Evolutionary conservation across 2,797 vertebrate species (phyloP).

Genomic region (Pseudomugil gertrudae): DNA sequence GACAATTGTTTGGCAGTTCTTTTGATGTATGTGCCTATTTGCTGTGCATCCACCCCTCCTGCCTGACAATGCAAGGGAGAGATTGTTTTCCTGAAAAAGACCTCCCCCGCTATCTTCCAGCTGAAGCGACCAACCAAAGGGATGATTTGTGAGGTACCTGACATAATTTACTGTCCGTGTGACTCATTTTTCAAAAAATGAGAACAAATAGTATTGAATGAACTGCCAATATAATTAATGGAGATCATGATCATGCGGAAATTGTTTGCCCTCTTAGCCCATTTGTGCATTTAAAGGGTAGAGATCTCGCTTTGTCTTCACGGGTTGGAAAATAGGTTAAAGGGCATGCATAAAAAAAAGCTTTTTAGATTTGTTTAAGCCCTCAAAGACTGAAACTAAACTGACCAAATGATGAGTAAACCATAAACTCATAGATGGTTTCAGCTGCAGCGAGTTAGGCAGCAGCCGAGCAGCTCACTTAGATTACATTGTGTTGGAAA

Average conservation of each 20-base stretch:
- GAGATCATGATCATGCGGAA: slow-evolving; percentile 57
- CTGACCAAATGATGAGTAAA: not conserved
- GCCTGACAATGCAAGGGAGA: slow-evolving; percentile 67
- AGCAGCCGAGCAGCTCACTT: slow-evolving; percentile 76
- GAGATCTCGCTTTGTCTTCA: slow-evolving; percentile 24
- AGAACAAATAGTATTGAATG: slow-evolving; percentile 72
- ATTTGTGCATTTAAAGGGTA: slow-evolving; percentile 42
- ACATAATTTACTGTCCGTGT: slow-evolving; percentile 66
- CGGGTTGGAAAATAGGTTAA: slow-evolving; percentile 11
- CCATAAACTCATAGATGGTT: not conserved
- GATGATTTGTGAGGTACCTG: slow-evolving; percentile 76
- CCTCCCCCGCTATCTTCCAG: slow-evolving; percentile 58
- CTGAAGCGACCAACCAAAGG: slow-evolving; percentile 54
- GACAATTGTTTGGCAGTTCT: slow-evolving; percentile 81
- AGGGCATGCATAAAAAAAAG: not conserved
- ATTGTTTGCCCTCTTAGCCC: slow-evolving; percentile 52
- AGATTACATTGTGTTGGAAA: not conserved
- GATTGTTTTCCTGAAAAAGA: slow-evolving; percentile 68
- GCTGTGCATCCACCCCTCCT: slow-evolving; percentile 39
- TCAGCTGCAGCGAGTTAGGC: slow-evolving; percentile 18
- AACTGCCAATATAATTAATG: slow-evolving; percentile 73
- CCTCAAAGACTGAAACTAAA: not conserved
- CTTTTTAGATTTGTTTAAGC: not conserved
- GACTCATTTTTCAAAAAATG: slow-evolving; percentile 71
- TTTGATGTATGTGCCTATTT: slow-evolving; percentile 81